A percentile compares a stretch with the other conserved stretches of the same genome.
Conservation (phyloP, 2,888 invertebrate species). For the Tricholauxania praeusta region DNA sequence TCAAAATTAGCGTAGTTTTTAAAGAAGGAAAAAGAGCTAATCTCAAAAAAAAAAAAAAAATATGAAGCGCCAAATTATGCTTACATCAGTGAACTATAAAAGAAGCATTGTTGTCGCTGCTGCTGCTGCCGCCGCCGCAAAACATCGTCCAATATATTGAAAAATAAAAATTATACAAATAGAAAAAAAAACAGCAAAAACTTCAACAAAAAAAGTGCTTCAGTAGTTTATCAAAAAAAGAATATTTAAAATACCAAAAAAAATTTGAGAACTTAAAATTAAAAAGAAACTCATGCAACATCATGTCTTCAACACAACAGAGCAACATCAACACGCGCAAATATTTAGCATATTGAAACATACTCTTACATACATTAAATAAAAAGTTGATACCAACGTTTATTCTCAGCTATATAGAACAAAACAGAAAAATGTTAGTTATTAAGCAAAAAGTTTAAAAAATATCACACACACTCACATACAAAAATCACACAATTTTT, state of each 20-base stretch:
- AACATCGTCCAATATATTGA: constrained; percentile 27
- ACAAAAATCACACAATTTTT: constrained; percentile 3
- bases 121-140: constrained; percentile 19
- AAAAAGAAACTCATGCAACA: constrained; percentile 46
- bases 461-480: constrained; percentile 21
- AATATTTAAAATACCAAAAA: constrained; percentile 46
- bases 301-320: constrained; percentile 18
- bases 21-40: neutral
- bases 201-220: constrained; percentile 47
- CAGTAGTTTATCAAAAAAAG: constrained; percentile 49
- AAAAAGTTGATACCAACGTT: constrained; percentile 39
- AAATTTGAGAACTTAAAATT: constrained; percentile 40
- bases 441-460: constrained; percentile 24
- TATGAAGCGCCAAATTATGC: neutral
- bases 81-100: neutral
- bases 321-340: constrained; percentile 23
- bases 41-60: neutral
- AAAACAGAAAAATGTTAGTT: constrained; percentile 31
- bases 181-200: constrained; percentile 32
- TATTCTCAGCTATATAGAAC: constrained; percentile 38
- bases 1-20: neutral
- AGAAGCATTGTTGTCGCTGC: neutral
- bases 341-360: constrained; percentile 16
- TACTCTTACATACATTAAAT: constrained; percentile 28
- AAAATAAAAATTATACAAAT: constrained; percentile 41